Percentiles rank a stretch among this genome's conserved stretches.
These are phyloP conservation scores for Coregonus clupeaformis DNA, from an alignment of 2,113 vertebrate species.

Conservation along the genomic window DNA sequence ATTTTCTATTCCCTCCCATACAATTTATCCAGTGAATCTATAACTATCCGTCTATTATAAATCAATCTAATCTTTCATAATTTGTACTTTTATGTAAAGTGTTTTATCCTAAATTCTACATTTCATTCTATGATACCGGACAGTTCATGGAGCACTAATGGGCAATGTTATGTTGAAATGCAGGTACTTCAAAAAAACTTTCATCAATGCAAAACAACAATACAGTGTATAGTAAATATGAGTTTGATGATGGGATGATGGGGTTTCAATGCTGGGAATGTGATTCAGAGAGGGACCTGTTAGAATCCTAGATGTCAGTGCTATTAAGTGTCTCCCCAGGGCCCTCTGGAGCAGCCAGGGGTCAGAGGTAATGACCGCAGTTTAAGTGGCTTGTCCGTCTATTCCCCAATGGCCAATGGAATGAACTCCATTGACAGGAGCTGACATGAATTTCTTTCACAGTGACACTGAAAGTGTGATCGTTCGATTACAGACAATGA, in stretches of 20 bases:
- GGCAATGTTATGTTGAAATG: too few relatives aligned
- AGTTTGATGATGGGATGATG: not conserved
- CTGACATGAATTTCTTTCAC: conserved; percentile 4
- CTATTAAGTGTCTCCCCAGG: conserved; percentile 37
- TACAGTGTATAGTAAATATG: not conserved
- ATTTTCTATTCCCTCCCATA: too few relatives aligned
- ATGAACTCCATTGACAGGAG: conserved; percentile 25
- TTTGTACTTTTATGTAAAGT: too few relatives aligned
- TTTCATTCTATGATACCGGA: too few relatives aligned
- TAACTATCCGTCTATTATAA: too few relatives aligned
- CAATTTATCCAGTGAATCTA: too few relatives aligned
- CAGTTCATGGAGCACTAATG: too few relatives aligned
- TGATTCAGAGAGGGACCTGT: conserved; percentile 2
- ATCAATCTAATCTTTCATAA: too few relatives aligned
- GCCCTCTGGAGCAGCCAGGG: conserved; percentile 24
- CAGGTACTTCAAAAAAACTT: too few relatives aligned
- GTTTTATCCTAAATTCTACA: too few relatives aligned
- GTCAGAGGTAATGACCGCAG: conserved; percentile 41
- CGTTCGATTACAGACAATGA: not conserved
- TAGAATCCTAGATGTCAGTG: not conserved
- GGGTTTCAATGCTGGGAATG: not conserved
- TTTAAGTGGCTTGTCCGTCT: conserved; percentile 49
- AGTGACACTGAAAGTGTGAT: conserved; percentile 1
- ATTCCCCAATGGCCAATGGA: conserved; percentile 50
- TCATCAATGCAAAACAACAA: not conserved